These are phyloP conservation scores for Mustelus asterias DNA, from an alignment of 2,113 vertebrate genomes.

Conservation along the genomic window DNA sequence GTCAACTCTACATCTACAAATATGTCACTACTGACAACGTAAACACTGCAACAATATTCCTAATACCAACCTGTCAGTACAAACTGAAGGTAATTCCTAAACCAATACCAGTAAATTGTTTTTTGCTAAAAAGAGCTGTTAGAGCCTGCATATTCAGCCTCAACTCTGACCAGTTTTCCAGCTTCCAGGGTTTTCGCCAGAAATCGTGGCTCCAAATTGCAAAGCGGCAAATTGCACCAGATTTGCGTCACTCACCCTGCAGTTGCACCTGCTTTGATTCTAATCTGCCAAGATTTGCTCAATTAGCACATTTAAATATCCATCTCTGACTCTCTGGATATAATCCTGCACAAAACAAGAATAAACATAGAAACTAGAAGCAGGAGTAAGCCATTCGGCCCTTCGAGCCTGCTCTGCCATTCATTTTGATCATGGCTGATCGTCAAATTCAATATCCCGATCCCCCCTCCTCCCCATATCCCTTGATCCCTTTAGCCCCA, in stretches of 20 bases:
- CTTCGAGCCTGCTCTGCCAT: too few species aligned
- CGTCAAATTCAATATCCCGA: too few species aligned
- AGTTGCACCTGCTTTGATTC: neutral
- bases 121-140: slow-evolving; percentile 42
- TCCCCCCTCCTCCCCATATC: too few species aligned
- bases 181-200: neutral
- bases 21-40: slow-evolving; percentile 43
- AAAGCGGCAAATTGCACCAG: neutral
- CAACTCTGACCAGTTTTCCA: neutral
- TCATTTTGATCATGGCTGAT: too few species aligned
- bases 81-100: slow-evolving; percentile 41
- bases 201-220: neutral
- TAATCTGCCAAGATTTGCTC: neutral
- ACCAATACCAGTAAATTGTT: slow-evolving; percentile 42
- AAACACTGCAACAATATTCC: slow-evolving; percentile 42
- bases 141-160: slow-evolving; percentile 39
- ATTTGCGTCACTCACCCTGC: neutral
- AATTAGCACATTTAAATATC: neutral
- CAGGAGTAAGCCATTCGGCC: too few species aligned
- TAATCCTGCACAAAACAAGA: neutral
- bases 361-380: neutral
- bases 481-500: too few species aligned
- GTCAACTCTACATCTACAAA: slow-evolving; percentile 41
- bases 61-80: slow-evolving; percentile 43
- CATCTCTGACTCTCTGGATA: too few species aligned